Conservation (phyloP, 1,140 invertebrate species). For the Meteorus sp. region DNA sequence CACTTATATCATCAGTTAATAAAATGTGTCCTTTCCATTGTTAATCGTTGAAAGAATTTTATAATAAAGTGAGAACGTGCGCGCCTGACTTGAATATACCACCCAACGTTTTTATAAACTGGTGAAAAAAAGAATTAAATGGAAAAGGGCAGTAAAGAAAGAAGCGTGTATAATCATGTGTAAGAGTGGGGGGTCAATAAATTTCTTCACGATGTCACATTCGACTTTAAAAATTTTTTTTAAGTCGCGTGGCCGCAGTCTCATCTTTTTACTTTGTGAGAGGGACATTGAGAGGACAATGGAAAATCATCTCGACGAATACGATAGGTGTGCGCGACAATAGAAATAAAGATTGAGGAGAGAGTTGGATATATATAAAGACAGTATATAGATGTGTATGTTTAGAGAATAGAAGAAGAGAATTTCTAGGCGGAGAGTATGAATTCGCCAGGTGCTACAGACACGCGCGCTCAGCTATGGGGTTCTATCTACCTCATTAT, state of each 20-base stretch:
- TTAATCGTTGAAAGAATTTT: too few relatives aligned
- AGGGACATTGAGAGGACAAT: background rate
- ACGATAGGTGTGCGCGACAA: background rate
- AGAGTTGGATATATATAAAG: too few relatives aligned
- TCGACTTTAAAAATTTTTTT: slow-evolving; percentile 10
- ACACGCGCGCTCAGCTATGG: slow-evolving; percentile 32
- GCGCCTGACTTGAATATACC: background rate
- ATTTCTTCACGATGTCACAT: slow-evolving; percentile 8
- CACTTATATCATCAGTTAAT: too few relatives aligned
- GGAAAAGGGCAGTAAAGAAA: slow-evolving; percentile 11
- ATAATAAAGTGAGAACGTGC: background rate
- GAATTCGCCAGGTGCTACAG: slow-evolving; percentile 39
- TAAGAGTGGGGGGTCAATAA: slow-evolving; percentile 17
- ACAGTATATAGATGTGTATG: too few relatives aligned
- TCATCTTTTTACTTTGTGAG: too few relatives aligned
- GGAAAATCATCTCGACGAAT: background rate
- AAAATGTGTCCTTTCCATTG: too few relatives aligned
- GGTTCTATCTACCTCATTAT: slow-evolving; percentile 16
- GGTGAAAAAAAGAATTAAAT: too few relatives aligned
- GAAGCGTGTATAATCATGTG: background rate
- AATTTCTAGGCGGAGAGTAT: slow-evolving; percentile 21
- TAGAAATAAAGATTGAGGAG: slow-evolving; percentile 14
- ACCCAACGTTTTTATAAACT: slow-evolving; percentile 25
- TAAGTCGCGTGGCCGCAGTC: slow-evolving; percentile 26
- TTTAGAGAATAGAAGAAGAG: background rate